Base-by-base conservation (phyloP, 1,140 invertebrate species). In the Goniozus legneri region DNA sequence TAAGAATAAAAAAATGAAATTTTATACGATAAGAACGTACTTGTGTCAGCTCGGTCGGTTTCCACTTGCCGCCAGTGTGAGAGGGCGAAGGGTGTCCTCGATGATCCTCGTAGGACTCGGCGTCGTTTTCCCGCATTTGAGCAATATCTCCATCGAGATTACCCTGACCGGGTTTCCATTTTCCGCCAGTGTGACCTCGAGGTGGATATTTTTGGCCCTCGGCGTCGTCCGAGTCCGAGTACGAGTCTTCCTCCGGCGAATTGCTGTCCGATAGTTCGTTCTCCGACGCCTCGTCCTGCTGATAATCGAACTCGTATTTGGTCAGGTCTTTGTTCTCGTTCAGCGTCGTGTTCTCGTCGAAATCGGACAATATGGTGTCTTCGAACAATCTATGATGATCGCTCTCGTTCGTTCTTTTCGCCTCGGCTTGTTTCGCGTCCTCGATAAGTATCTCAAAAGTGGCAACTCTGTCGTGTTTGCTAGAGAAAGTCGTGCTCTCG, bases 41-140 rank as follows among this genome's bases (percentile, higher is more conserved):
- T 33, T 59, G 57, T 14, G 52, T 35, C 2, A 31, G 16, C 14
- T 61, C 50, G 15, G 54, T 14, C 3, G 58, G 80, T 54, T 77
- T 80, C 84, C 87, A 89, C 69, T 89, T 89, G 2, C 87, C 86
- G 35, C 85, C 84, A 0, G 84, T 88, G 54, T 88, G 81, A 31
- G 78, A 77, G 3, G 79, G 75, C 16, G 83, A 82, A 6, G 74
- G 71, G 49, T 79, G 77, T 20, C 77, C 60, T 7, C 75, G 73
- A 34, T 68, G 59, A n/a, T 60, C 73, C 35, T 64, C 75, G 49
- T 54, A 69, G 14, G 59, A 52, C 10, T 65, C 62, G 8, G 35
- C 36, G 2, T 65, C 61, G 10, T 67, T 58, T 3, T 73, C 65
- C 21, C 71, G 58, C 27, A 69, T 56, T 18, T 67, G 61, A 18